These are phyloP conservation scores for Oreotrochilus melanogaster DNA, from an alignment of 2,113 vertebrate genomes.

Conservation along the genomic window DNA sequence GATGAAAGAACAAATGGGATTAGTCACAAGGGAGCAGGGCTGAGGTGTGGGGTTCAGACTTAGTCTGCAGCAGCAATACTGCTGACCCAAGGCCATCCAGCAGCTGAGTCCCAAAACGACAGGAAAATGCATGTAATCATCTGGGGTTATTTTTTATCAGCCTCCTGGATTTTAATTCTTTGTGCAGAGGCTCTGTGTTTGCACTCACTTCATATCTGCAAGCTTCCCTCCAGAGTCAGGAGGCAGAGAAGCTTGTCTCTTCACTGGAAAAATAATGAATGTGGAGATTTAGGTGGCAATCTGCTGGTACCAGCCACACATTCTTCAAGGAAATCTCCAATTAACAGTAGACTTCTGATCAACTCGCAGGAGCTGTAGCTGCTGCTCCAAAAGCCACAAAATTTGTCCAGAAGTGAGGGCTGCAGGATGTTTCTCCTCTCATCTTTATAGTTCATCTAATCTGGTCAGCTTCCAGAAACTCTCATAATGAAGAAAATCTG, in stretches of 20 bases:
- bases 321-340: neutral
- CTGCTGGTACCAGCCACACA: neutral
- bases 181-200: neutral
- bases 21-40: neutral
- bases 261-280: neutral
- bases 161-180: neutral
- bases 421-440: neutral
- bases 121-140: neutral
- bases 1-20: neutral
- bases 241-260: neutral
- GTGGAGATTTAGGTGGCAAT: accelerated
- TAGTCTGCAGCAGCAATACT: neutral
- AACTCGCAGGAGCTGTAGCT: neutral
- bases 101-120: accelerated
- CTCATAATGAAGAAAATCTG: neutral
- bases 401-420: neutral
- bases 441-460: neutral
- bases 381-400: neutral
- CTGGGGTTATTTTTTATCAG: neutral
- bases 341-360: neutral
- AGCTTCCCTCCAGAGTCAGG: neutral
- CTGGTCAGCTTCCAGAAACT: neutral
- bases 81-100: neutral
- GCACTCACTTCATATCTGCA: neutral
- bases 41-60: neutral